Percentiles rank a stretch among this genome's conserved stretches.
Conservation (phyloP, 1,140 invertebrate species). For the Berghia stephanieae region DNA sequence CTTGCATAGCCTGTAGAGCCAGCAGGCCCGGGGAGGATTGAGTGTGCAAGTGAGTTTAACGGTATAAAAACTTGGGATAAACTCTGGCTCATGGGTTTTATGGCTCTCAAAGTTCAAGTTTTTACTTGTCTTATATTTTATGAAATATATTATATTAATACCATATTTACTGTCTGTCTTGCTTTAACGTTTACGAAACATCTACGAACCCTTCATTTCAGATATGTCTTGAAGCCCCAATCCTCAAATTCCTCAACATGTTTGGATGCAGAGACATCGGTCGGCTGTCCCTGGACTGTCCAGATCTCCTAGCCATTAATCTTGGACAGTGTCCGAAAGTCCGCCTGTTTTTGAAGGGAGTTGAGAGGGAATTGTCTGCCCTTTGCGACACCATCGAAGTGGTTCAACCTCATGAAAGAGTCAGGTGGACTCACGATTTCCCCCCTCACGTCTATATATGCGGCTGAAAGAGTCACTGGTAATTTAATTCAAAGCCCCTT, state of each 20-base stretch:
- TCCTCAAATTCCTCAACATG: constrained; percentile 57
- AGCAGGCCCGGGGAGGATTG: no score
- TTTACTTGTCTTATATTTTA: no score
- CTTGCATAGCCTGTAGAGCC: no score
- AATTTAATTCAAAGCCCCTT: no score
- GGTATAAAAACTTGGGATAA: no score
- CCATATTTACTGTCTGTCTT: no score
- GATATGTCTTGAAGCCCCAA: constrained; percentile 44
- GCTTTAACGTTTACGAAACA: not conserved
- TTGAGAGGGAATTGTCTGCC: constrained; percentile 44
- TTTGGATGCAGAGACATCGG: constrained; percentile 53
- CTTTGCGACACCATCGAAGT: constrained; percentile 39
- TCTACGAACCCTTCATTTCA: constrained; percentile 20
- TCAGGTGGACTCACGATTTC: constrained; percentile 56
- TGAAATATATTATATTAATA: no score
- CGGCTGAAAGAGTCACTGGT: constrained; percentile 10
- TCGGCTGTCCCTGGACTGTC: constrained; percentile 51
- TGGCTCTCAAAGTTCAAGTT: no score
- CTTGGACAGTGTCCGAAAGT: constrained; percentile 58
- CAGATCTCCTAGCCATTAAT: constrained; percentile 54
- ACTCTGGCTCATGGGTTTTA: no score
- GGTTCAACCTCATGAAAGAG: constrained; percentile 44
- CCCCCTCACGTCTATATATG: constrained; percentile 50
- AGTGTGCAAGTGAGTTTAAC: no score
- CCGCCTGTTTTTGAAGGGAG: constrained; percentile 44